Conservation (phyloP, 53 echinoderm and acorn worm species). For the Arbacia lixula region DNA sequence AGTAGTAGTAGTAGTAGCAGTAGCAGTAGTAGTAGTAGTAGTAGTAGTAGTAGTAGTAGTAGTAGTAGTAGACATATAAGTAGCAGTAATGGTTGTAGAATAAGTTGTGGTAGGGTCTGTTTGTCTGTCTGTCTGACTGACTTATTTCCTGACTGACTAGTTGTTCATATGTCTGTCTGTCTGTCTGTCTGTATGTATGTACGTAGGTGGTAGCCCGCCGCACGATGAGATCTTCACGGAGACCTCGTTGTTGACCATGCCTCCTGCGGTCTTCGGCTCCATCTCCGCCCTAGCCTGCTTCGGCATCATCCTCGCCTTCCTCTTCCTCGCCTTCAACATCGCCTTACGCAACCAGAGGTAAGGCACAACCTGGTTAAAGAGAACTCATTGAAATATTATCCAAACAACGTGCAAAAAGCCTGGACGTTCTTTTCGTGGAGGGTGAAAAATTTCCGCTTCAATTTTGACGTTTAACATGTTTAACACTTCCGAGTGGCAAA, state of each 20-base stretch:
- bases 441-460: too few species aligned
- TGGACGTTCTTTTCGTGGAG: too few species aligned
- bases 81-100: not conserved
- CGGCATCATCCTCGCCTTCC: slow-evolving; percentile 56
- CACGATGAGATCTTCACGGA: slow-evolving; percentile 64
- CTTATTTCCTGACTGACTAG: too few species aligned
- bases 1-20: slow-evolving; percentile 30
- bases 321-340: slow-evolving; percentile 65
- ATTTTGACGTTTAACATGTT: too few species aligned
- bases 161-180: too few species aligned
- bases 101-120: not conserved
- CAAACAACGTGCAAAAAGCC: too few species aligned
- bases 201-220: slow-evolving; percentile 52
- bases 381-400: too few species aligned
- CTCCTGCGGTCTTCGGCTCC: slow-evolving; percentile 27
- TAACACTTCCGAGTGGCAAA: too few species aligned
- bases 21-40: slow-evolving; percentile 27
- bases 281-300: slow-evolving; percentile 47
- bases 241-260: slow-evolving; percentile 45
- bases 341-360: slow-evolving; percentile 68
- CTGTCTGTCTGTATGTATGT: too few species aligned
- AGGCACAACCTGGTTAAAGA: too few species aligned
- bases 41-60: slow-evolving; percentile 30
- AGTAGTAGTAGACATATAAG: not conserved
- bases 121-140: too few species aligned